These are phyloP conservation scores for Masnerella sp. DNA, from an alignment of 2,888 invertebrate species.

Conservation along the genomic window DNA sequence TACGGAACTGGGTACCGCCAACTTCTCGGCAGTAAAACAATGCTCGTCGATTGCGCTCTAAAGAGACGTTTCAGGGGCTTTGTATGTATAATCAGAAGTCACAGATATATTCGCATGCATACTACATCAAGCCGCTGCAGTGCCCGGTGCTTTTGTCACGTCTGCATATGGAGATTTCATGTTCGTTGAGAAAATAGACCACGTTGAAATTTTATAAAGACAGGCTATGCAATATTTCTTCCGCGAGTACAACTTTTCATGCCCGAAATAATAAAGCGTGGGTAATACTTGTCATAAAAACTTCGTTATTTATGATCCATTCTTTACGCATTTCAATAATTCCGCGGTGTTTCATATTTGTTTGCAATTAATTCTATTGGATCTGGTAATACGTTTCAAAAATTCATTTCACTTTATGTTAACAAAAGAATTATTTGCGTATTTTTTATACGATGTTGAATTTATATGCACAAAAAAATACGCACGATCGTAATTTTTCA, in stretches of 20 bases:
- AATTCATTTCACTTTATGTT: too few species aligned
- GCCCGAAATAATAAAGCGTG: slow-evolving; percentile 41
- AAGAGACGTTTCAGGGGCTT: slow-evolving; percentile 44
- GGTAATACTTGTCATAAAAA: slow-evolving; percentile 16
- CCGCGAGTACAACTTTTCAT: slow-evolving; percentile 28
- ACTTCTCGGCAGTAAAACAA: slow-evolving; percentile 51
- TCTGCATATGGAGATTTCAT: slow-evolving; percentile 63
- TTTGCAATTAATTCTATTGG: background rate
- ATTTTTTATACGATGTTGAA: too few species aligned
- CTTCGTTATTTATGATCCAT: slow-evolving; percentile 14
- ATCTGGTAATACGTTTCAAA: background rate
- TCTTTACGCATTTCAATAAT: slow-evolving; percentile 26
- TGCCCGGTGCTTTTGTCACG: slow-evolving; percentile 50
- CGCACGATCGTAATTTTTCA: too few species aligned
- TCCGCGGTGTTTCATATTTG: slow-evolving; percentile 4
- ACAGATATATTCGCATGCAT: slow-evolving; percentile 30
- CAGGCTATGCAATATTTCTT: slow-evolving; percentile 34
- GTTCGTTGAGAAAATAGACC: slow-evolving; percentile 61
- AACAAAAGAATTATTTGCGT: too few species aligned
- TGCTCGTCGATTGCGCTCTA: slow-evolving; percentile 53
- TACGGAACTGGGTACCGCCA: slow-evolving; percentile 22
- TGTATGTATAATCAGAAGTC: slow-evolving; percentile 38
- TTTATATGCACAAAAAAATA: too few species aligned
- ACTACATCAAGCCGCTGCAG: slow-evolving; percentile 15
- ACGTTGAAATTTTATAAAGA: slow-evolving; percentile 42